Evolutionary conservation across 1,140 invertebrate genomes (phyloP), one percentile per base, ranked within the genome.

Genomic region (Lysiphlebus fabarum): DNA sequence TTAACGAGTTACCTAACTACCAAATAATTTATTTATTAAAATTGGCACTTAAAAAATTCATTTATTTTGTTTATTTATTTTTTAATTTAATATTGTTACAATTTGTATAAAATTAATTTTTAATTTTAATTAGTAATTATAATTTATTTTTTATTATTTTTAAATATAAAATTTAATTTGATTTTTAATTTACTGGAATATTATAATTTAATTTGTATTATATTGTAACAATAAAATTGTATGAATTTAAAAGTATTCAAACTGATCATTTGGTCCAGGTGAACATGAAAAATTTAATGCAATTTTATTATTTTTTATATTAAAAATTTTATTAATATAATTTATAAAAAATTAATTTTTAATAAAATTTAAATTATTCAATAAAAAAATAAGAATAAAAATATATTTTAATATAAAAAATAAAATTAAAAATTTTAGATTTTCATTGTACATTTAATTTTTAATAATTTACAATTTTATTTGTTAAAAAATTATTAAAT

Each of bases 231-330:
- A 49, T 36, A 49, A 49, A 49, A 4, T 7, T 33, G 17, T 26
- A 34, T 49, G 26, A 49, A 49, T 49, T 49, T 45, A 4, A 5
- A 11, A 7, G 47, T 26, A 48, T 14, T 34, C 47, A 48, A 48
- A 14, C 38, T 9, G 47, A 44, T 48, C 17, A 7, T 33, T 49
- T 33, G 33, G 47, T 26, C 47, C 26, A 6, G 47, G 38, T 37
- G 7, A 11, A n/a, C 34, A 57, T 57, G n/a, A 47, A 57, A 57
- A 57, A 44, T 57, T 49, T 57, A 49, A 57, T 57, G 56, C 45
- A 57, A 57, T 57, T 57, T 43, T 17, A 34, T 42, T 45, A 37
- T 49, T 45, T 57, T 41, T 57, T 57, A 57, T 57, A 9, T 12
- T 26, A n/a, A n/a, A n/a, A n/a, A n/a, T 51, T 33, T 33, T 51